A percentile compares a stretch with the other conserved stretches of the same genome.
Evolutionary conservation across 2,888 invertebrate genomes (phyloP).

Genomic region (Lasius fuliginosus): DNA sequence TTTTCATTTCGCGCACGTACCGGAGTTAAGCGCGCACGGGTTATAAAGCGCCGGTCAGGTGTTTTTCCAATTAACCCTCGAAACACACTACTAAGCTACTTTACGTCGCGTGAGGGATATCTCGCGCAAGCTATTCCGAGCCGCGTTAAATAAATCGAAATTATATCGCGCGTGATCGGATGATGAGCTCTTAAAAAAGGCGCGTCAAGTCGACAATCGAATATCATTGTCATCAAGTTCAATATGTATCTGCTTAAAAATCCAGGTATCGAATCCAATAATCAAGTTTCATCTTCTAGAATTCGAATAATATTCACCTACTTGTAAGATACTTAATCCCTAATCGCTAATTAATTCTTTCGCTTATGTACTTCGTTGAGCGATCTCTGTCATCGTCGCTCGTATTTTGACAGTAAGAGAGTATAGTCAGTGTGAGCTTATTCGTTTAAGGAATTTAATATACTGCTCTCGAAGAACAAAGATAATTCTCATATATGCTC

Average conservation of each 20-base stretch:
- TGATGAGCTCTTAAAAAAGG: no score
- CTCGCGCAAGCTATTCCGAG: background rate
- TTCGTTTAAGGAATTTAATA: background rate
- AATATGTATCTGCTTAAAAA: no score
- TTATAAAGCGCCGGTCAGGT: background rate
- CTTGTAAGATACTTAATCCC: no score
- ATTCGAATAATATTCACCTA: no score
- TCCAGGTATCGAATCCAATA: no score
- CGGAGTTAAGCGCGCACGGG: background rate
- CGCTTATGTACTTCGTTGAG: no score
- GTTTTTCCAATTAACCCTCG: background rate
- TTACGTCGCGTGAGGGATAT: background rate
- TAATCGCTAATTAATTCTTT: no score
- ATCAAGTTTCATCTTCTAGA: no score
- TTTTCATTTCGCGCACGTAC: conserved; percentile 33
- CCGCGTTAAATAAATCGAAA: background rate
- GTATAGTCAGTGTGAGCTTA: background rate
- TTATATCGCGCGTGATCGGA: background rate
- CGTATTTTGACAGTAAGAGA: background rate
- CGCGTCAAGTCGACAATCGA: no score
- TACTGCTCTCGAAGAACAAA: background rate
- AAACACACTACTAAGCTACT: conserved; percentile 6
- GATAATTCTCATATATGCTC: background rate
- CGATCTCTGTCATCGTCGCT: background rate
- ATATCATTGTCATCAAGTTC: no score